Evolutionary conservation across 2,888 invertebrate genomes (phyloP), one percentile per base, ranked within the genome.

Genomic region (Dioctria linearis): DNA sequence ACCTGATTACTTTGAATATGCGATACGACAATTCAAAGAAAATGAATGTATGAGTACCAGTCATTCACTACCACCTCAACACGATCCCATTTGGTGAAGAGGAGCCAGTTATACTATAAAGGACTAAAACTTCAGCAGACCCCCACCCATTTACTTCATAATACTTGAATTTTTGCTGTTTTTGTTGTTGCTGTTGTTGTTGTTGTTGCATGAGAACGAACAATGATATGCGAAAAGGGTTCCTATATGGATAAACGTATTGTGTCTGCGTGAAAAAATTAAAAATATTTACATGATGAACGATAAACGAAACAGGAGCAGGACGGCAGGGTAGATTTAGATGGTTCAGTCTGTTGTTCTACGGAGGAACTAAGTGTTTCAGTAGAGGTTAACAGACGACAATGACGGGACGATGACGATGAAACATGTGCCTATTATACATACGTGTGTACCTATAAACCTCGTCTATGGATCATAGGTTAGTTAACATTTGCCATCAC

Each of bases 321-420:
- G 40, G 65, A 65, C 42, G 39, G 4, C 37, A 42, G 5, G 42
- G 6, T 65, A 65, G 65, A 42, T 42, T 65, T 65, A 42, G 42
- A 65, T 65, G 40, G 65, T n/a, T 13, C 65, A 40, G 5, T 39
- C 61, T 40, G 5, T n/a, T n/a, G 65, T 65, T n/a, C 65, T 65
- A 2, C 65, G 13, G 40, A 42, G 65, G 11, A 65, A 40, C 40
- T 37, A 25, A 25, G 25, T 25, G 25, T 25, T n/a, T 25, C 5
- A 42, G 65, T 65, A 65, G 65, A 65, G 40, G 65, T 65, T 65
- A 65, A 65, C 42, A 65, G 65, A 65, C 65, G 65, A 42, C 65
- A 39, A n/a, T n/a, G n/a, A n/a, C n/a, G 65, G 9, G 42, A n/a
- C 25, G 25, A 25, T 25, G 65, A 42, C 25, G 25, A 25, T 25